Evolutionary conservation across 2,888 invertebrate genomes (phyloP).

Genomic region (Spilarctia lutea): DNA sequence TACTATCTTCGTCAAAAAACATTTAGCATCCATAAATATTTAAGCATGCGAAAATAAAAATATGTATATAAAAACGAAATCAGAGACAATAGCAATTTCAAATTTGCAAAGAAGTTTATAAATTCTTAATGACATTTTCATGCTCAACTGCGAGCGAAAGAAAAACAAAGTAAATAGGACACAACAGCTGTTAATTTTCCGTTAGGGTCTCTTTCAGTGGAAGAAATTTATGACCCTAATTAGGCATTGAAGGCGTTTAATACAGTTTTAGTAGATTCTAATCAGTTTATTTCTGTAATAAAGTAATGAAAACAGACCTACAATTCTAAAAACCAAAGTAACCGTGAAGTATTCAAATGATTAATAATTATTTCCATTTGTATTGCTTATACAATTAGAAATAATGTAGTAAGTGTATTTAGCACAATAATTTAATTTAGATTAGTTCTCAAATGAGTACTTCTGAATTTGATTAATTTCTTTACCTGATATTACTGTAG

Average conservation of each 20-base stretch:
- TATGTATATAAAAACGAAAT: neutral
- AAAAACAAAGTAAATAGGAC: slow-evolving; percentile 19
- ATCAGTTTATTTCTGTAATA: slow-evolving; percentile 20
- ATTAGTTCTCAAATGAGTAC: neutral
- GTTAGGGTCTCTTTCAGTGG: slow-evolving; percentile 14
- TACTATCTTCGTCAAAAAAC: no score
- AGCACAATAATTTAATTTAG: neutral
- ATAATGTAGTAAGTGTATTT: neutral
- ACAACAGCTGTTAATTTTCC: slow-evolving; percentile 30
- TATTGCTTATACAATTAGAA: neutral
- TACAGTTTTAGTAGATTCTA: slow-evolving; percentile 37
- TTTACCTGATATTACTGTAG: neutral
- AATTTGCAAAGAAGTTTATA: slow-evolving; percentile 9
- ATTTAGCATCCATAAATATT: neutral
- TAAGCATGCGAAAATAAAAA: neutral
- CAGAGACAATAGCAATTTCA: neutral
- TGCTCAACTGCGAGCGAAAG: slow-evolving; percentile 9
- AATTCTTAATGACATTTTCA: slow-evolving; percentile 16
- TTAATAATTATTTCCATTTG: neutral
- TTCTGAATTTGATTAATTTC: neutral
- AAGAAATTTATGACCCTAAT: slow-evolving; percentile 13
- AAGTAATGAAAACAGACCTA: neutral
- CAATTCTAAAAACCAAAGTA: neutral
- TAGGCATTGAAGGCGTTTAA: slow-evolving; percentile 29
- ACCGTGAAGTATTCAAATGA: neutral